These are phyloP conservation scores for Conger conger DNA, from an alignment of 2,113 vertebrate genomes.

Conservation along the genomic window DNA sequence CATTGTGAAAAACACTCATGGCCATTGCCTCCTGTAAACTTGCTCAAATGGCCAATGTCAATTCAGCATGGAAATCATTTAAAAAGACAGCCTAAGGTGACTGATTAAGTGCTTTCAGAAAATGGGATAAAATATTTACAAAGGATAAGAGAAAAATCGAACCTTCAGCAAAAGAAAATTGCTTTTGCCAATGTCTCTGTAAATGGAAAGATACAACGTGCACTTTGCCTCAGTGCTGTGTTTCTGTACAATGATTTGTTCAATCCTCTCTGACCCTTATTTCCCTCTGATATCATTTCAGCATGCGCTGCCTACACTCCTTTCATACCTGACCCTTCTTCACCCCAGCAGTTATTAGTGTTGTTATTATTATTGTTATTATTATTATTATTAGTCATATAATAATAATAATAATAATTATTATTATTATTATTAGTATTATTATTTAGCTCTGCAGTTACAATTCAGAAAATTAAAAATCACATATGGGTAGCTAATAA, in stretches of 20 bases:
- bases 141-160: background rate
- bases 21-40: no score
- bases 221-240: background rate
- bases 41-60: background rate
- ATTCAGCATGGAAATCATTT: background rate
- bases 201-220: background rate
- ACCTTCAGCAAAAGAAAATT: background rate
- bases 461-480: no score
- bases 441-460: no score
- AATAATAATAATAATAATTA: no score
- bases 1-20: background rate
- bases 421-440: no score
- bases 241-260: background rate
- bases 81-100: background rate
- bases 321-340: background rate
- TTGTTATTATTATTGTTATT: no score
- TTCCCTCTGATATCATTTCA: background rate
- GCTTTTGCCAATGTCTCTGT: background rate
- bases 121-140: background rate
- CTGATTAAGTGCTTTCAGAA: background rate
- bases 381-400: no score
- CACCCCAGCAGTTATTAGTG: background rate
- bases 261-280: background rate
- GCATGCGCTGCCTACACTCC: background rate
- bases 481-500: no score